phyloP scores from a whole-genome alignment of 1,140 invertebrate species.

The Drosophila mojavensis region DNA sequence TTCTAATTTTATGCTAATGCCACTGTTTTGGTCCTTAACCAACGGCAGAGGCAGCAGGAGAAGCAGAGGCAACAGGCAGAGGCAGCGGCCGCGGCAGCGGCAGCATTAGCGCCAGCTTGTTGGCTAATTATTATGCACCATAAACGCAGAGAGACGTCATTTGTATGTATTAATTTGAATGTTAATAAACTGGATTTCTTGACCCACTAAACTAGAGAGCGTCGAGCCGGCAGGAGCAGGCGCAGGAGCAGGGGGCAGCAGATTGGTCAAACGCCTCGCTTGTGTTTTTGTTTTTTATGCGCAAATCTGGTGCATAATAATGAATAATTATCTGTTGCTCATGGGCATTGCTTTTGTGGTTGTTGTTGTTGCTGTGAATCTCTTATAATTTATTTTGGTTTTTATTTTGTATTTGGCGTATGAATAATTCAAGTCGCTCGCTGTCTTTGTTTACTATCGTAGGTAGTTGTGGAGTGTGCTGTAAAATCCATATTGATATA shows the following conservation, averaged over 20 bases:
- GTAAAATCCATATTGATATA: slow-evolving; percentile 74
- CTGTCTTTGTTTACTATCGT: slow-evolving; percentile 51
- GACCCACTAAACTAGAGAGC: slow-evolving; percentile 80
- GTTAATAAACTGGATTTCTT: slow-evolving; percentile 83
- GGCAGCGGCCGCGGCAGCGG: background rate
- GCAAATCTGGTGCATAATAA: slow-evolving; percentile 77
- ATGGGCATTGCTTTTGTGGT: background rate
- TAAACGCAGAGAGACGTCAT: slow-evolving; percentile 72
- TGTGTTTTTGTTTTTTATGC: slow-evolving; percentile 50
- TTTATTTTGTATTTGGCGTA: slow-evolving; percentile 74
- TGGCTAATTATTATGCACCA: slow-evolving; percentile 79
- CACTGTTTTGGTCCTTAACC: slow-evolving; percentile 58
- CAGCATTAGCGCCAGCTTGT: slow-evolving; percentile 47
- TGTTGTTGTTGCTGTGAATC: slow-evolving; percentile 41
- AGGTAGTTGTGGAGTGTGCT: slow-evolving; percentile 46
- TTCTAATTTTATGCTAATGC: slow-evolving; percentile 83
- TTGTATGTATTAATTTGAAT: slow-evolving; percentile 82
- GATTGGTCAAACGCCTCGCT: slow-evolving; percentile 23
- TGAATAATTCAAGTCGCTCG: slow-evolving; percentile 72
- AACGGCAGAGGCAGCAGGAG: slow-evolving; percentile 8
- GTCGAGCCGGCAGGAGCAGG: slow-evolving; percentile 4
- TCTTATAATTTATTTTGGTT: slow-evolving; percentile 79
- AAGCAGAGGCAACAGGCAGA: background rate
- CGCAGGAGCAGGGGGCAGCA: slow-evolving; percentile 5
- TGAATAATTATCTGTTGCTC: slow-evolving; percentile 72